Evolutionary conservation across 2,888 invertebrate species (phyloP), one percentile per base, ranked within the genome.

Genomic region (Troilus luridus): DNA sequence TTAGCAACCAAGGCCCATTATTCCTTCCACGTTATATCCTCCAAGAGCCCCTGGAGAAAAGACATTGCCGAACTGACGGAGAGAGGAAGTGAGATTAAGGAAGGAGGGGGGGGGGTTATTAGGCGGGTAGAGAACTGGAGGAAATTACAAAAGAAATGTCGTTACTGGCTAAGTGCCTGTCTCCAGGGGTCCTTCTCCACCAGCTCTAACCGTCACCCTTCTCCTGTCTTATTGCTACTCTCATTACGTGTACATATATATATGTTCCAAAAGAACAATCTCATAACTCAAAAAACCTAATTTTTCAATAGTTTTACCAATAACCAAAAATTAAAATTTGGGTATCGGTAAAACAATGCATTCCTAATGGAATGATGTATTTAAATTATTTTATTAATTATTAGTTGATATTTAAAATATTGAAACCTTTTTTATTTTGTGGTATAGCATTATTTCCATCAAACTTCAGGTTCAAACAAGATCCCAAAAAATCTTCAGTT

Each of bases 101-200:
- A 67, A 27, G 88, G 56, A 88, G 58, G 41, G 41, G 19, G 19
- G 88, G 17, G 17, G 59, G 59, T 58, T 58, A 59, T 88, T 59
- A 59, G 88, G 27, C 59, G 54, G 27, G 19, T 59, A 24, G 62
- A 62, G 88, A 59, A 88, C 59, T 88, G 27, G 62, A 88, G 88
- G 88, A 88, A 88, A 88, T 88, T 88, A 88, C 59, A 88, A 88
- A 88, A 88, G 88, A 88, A 88, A 88, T 56, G 88, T 88, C 62
- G 56, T 88, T 88, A 54, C 88, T 11, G 19, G 9, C 54, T 81
- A 81, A 81, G 81, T 81, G 81, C 81, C 81, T 81, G 81, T 81
- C 81, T 81, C 81, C 67, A 67, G 67, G 67, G 67, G 24, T 14
- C 81, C 81, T 27, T 7, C 11, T 11, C 6, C 24, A 12, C 7